Conservation (phyloP, 2,113 vertebrate species). For the Myrmecophaga tridactyla region DNA sequence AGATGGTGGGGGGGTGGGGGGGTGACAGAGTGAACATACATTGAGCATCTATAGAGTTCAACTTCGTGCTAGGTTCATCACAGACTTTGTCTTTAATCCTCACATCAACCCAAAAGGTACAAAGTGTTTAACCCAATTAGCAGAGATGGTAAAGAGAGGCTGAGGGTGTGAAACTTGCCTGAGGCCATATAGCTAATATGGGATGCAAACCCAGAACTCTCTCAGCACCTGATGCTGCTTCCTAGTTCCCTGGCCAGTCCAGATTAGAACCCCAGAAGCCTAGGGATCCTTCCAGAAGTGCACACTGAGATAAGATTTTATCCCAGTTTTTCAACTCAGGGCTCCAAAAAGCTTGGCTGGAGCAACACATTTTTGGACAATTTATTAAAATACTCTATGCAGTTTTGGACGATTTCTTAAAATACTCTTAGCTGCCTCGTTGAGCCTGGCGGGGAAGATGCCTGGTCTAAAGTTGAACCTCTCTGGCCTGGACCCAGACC, state of each 20-base stretch:
- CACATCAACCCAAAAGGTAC: background rate
- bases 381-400: background rate
- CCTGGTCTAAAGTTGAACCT: background rate
- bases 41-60: background rate
- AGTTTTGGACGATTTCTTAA: too few species aligned
- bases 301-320: background rate
- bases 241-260: background rate
- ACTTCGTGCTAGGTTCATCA: background rate
- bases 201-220: background rate
- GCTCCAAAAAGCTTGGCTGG: background rate
- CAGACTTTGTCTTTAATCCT: background rate
- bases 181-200: background rate
- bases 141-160: background rate
- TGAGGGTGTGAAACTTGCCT: background rate
- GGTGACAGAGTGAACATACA: background rate
- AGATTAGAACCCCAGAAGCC: background rate
- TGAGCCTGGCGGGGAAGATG: background rate
- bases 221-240: too few species aligned
- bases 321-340: background rate
- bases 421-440: background rate
- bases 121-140: background rate
- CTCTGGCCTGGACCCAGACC: background rate
- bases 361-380: background rate
- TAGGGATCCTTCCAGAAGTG: background rate
- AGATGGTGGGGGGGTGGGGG: background rate